Base-by-base conservation (phyloP, 2,888 invertebrate genomes). In the Diabrotica balteata region DNA sequence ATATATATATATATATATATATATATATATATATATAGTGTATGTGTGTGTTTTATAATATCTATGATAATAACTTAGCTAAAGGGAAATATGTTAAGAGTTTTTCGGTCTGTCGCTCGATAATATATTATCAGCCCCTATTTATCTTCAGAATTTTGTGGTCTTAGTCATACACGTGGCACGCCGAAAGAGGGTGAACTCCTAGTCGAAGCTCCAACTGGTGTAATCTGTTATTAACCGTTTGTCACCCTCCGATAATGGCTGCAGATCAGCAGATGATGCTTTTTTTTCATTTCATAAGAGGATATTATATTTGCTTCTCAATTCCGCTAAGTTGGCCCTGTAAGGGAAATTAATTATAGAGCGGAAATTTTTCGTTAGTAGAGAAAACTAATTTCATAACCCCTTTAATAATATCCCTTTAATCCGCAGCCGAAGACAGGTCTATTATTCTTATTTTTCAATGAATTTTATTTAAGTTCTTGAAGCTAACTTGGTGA, bases 141-240 rank as follows among this genome's bases (percentile, higher is more conserved):
- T 81, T 80, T 81, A 81, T 82, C 81, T 80, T 80, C 72, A 71
- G 77, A 80, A 80, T 81, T 82, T 80, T 80, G 78, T 77, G 79
- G 79, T 78, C 80, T 82, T 83, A 82, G 81, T 83, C 82, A 83
- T 82, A 80, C 80, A 79, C 80, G 80, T 80, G 80, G 76, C 75
- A 75, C 70, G 76, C 74, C 57, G 49, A 57, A 63, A 57, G 63
- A 63, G 63, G 63, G 63, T 63, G 63, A 57, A 63, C 57, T 55
- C 55, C 50, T 32, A 43, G 47, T 63, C 55, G 63, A 47, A 63
- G 45, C 63, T 63, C 63, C 63, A 63, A 63, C 63, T 63, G 63
- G 63, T 63, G 63, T 63, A 63, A 63, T 63, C 63, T 63, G 63
- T 71, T 71, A 71, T 71, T 71, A 71, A 71, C 71, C 65, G 69